phyloP scores from a whole-genome alignment of 1,140 invertebrate genomes.

The Pomacea maculata region DNA sequence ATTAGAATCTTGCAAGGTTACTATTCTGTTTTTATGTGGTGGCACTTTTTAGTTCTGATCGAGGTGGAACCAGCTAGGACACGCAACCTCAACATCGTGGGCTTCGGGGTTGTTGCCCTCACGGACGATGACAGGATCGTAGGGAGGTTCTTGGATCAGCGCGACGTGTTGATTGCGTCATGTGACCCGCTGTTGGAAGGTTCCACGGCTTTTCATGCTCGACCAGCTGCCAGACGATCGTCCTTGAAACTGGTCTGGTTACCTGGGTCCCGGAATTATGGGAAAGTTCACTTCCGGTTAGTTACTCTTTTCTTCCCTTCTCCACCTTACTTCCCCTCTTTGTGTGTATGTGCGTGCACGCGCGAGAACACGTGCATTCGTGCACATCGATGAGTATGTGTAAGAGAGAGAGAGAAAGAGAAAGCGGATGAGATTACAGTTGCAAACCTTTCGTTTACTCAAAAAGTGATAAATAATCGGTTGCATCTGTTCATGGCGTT shows the following conservation, averaged over 20 bases:
- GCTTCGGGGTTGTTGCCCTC: conserved; percentile 20
- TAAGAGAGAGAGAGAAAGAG: no score
- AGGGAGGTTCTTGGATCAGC: conserved; percentile 20
- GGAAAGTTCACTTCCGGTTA: conserved; percentile 20
- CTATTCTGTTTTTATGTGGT: no score
- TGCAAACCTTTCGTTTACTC: no score
- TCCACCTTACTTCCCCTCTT: background rate
- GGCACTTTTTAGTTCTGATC: background rate
- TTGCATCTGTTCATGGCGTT: no score
- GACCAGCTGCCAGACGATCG: background rate
- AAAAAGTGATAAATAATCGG: no score
- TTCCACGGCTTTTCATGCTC: conserved; percentile 12
- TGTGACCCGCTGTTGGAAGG: conserved; percentile 22
- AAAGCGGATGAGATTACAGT: no score
- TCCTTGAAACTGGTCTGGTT: conserved; percentile 4
- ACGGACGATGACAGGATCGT: conserved; percentile 18
- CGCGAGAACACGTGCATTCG: background rate
- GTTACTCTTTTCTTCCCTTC: background rate
- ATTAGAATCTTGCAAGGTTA: no score
- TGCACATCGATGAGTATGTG: conserved; percentile 7
- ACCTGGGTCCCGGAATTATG: conserved; percentile 12
- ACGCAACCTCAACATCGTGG: conserved; percentile 13
- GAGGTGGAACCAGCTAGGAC: background rate
- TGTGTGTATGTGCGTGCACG: no score
- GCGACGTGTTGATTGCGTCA: conserved; percentile 13